Base-by-base conservation (phyloP, 2,888 invertebrate genomes). In the Spisula subtruncata region DNA sequence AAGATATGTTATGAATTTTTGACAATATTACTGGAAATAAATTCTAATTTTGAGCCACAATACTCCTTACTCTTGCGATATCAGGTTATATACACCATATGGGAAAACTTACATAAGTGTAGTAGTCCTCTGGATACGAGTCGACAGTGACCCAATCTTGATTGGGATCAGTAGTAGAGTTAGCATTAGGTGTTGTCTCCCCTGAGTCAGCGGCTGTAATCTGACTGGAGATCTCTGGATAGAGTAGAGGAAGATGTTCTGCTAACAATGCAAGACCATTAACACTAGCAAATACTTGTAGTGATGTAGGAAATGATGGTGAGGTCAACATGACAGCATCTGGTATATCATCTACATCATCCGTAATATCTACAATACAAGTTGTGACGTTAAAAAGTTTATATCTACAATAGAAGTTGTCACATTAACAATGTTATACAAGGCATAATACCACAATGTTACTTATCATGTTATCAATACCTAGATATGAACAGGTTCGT, bases 231-330 rank as follows among this genome's bases (percentile, higher is more conserved):
- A 97, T 97, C 92, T 98, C 98, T 8, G 98, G 98, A 97, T 98
- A 98, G 29, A 99, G 98, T 0, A 98, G 98, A 0, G 99, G 99
- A 95, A 99, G 97, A 94, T 98, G 98, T 95, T 98, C 98, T 0
- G 99, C 99, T 90, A 99, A 97, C 89, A 99, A 97, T 20, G 98
- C 98, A 88, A 99, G 97, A 1, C 99, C 99, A 88, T 99, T 99
- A 93, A 98, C 98, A 91, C 98, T 98, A 85, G 98, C 98, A 97
- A 99, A 99, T 94, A 98, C 98, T 95, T 98, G 98, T 94, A 99
- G 97, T 85, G 98, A 98, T 18, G 97, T 97, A 0, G 97, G 97
- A 81, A 97, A 96, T 1, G 96, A 94, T 14, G 95, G 92, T 1
- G 96, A 94, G 6, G 95, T 93, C 81, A 96, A 90, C 71, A 96